A percentile compares a stretch with the other conserved stretches of the same genome.
These are phyloP conservation scores for Diorhabda elongata DNA, from an alignment of 1,140 invertebrate genomes.

Conservation along the genomic window DNA sequence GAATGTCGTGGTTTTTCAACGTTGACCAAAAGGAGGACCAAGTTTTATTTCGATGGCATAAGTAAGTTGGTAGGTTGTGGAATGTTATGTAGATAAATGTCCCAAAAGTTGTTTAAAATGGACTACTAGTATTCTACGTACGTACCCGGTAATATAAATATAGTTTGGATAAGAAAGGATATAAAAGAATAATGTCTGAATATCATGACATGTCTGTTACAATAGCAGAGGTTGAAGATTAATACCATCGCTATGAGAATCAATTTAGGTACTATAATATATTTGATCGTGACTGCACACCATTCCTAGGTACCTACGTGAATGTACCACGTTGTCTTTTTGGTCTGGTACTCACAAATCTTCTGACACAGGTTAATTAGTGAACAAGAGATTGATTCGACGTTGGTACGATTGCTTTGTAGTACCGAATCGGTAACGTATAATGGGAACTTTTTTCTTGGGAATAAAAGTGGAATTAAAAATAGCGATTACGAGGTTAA, in stretches of 20 bases:
- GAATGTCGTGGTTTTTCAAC: too few species aligned
- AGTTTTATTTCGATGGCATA: too few species aligned
- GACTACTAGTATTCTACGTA: too few species aligned
- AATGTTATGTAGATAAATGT: too few species aligned
- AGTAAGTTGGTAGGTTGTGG: too few species aligned
- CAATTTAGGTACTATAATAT: slow-evolving; percentile 30
- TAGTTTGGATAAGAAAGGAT: neutral
- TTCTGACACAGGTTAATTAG: slow-evolving; percentile 29
- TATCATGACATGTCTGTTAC: slow-evolving; percentile 23
- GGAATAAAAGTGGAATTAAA: neutral
- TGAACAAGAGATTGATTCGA: slow-evolving; percentile 14
- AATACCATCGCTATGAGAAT: slow-evolving; percentile 30
- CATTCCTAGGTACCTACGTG: slow-evolving; percentile 10
- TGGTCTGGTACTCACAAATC: slow-evolving; percentile 15
- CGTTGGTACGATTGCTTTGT: slow-evolving; percentile 16
- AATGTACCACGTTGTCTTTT: slow-evolving; percentile 18
- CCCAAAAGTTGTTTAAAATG: too few species aligned
- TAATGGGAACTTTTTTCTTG: neutral
- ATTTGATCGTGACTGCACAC: slow-evolving; percentile 21
- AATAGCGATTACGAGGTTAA: too few species aligned
- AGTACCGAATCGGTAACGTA: slow-evolving; percentile 7
- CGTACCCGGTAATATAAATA: too few species aligned
- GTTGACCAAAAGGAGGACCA: too few species aligned
- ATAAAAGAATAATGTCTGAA: slow-evolving; percentile 5
- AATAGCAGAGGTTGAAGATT: slow-evolving; percentile 21